Evolutionary conservation across 2,888 invertebrate genomes (phyloP).

Genomic region (Atethmia centrago): DNA sequence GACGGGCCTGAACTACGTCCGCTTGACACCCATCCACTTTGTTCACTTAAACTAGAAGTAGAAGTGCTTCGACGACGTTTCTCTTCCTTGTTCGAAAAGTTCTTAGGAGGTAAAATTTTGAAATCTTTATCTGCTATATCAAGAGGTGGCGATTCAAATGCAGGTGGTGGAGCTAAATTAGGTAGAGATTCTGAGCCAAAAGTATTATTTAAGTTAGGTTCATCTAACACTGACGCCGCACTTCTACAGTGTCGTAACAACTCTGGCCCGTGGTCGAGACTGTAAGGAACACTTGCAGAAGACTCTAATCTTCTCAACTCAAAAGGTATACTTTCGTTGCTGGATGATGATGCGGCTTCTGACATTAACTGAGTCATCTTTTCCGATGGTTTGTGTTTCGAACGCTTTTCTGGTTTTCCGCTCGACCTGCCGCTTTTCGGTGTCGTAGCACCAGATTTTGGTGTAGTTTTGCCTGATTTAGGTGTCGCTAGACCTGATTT

Average conservation of each 20-base stretch:
- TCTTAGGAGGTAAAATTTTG: constrained; percentile 88
- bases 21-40: constrained; percentile 97
- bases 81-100: constrained; percentile 85
- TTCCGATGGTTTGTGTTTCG: constrained; percentile 88
- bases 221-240: constrained; percentile 90
- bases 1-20: constrained; percentile 92
- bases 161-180: constrained; percentile 92
- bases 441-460: constrained; percentile 86
- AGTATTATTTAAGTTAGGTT: constrained; percentile 88
- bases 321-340: constrained; percentile 90
- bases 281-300: constrained; percentile 92
- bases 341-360: constrained; percentile 91
- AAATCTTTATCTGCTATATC: constrained; percentile 89
- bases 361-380: constrained; percentile 90
- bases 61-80: constrained; percentile 88
- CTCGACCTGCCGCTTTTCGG: constrained; percentile 91
- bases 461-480: constrained; percentile 85
- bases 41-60: constrained; percentile 94
- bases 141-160: constrained; percentile 90
- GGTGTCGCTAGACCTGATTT: constrained; percentile 86
- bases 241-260: constrained; percentile 90
- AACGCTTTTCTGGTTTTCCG: constrained; percentile 86
- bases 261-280: constrained; percentile 89
- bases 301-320: constrained; percentile 88
- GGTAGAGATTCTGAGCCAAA: constrained; percentile 93